Base-by-base conservation (phyloP, 2,888 invertebrate genomes). In the Nephrocerus scutellatus region DNA sequence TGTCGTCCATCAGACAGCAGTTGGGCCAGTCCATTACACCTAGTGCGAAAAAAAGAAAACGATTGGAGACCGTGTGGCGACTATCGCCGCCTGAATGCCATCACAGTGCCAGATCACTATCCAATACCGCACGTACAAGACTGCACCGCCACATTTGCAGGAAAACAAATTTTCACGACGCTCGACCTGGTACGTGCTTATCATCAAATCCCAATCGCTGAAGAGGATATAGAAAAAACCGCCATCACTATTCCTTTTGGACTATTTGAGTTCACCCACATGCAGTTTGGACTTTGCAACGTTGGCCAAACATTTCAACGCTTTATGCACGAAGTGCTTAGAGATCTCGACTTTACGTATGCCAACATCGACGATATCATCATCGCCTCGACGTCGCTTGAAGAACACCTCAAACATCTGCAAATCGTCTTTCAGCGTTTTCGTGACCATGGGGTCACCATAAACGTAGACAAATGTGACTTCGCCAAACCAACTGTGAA, bases 21-120 rank as follows among this genome's bases (percentile, higher is more conserved):
- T 3, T 70, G 63, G 66, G 52, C 66, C 0, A 62, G 56, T 28
- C 69, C 63, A 2, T 45, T 70, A 1, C 59, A 60, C 33, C 39
- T 62, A 44, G 55, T 51, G 7, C 40, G 34, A 7, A 60, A 59
- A 38, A 39, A 39, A 18, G 34, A 48, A 6, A 49, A 47, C 1
- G 36, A 39, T 3, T 60, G 57, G 59, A 31, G 61, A 9, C 53
- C 57, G 1, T 59, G 61, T 34, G 59, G 61, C 0, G 58, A 64
- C 25, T 62, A 57, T 30, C 44, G 60, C 1, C 21, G 15, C 2
- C 40, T 64, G 0, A 66, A 62, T 30, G 36, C 46, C 0, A 33
- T 34, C 2, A 68, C 63, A 0, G 37, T 55, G 2, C 58, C 61
- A 0, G 62, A 67, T 44, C 32, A 54, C 4, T 64, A 63, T 38